Conservation (phyloP, 2,888 invertebrate species). For the Scaptomyza reducta region DNA sequence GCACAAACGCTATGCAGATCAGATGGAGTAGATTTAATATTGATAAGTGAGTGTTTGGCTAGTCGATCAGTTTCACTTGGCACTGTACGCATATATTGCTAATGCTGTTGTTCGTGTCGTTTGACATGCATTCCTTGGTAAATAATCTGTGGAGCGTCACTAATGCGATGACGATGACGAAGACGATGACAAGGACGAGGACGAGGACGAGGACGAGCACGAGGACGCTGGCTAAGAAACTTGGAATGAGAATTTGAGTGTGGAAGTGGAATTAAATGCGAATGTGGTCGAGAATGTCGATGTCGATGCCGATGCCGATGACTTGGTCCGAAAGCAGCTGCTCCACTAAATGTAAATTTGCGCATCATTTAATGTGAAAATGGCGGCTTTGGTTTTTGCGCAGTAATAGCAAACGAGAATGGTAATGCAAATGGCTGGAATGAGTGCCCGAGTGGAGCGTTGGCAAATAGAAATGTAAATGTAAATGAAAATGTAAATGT, state of each 20-base stretch:
- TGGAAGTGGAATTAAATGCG: not conserved
- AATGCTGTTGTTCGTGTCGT: conserved; percentile 48
- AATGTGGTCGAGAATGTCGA: not conserved
- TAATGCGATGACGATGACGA: conserved; percentile 62
- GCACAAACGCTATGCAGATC: not conserved
- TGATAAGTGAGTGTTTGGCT: too few relatives aligned
- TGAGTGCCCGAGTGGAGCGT: not conserved
- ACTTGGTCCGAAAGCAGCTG: conserved; percentile 28
- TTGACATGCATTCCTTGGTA: conserved; percentile 77
- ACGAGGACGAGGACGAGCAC: conserved; percentile 3
- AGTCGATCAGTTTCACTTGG: not conserved
- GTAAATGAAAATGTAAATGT: not conserved
- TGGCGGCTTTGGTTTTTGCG: conserved; percentile 37
- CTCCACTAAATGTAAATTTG: conserved; percentile 69
- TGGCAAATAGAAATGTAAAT: not conserved
- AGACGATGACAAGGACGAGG: conserved; percentile 1
- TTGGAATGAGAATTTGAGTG: not conserved
- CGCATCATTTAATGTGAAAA: conserved; percentile 70
- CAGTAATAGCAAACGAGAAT: conserved; percentile 4
- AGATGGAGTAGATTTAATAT: not conserved
- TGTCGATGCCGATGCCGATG: conserved; percentile 29
- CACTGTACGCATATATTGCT: not conserved
- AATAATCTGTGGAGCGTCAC: conserved; percentile 71
- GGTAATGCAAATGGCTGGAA: not conserved
- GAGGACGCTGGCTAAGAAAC: conserved; percentile 1